A percentile compares a stretch with the other conserved stretches of the same genome.
Evolutionary conservation across 2,888 invertebrate genomes (phyloP).

Genomic region (Mythimna pallens): DNA sequence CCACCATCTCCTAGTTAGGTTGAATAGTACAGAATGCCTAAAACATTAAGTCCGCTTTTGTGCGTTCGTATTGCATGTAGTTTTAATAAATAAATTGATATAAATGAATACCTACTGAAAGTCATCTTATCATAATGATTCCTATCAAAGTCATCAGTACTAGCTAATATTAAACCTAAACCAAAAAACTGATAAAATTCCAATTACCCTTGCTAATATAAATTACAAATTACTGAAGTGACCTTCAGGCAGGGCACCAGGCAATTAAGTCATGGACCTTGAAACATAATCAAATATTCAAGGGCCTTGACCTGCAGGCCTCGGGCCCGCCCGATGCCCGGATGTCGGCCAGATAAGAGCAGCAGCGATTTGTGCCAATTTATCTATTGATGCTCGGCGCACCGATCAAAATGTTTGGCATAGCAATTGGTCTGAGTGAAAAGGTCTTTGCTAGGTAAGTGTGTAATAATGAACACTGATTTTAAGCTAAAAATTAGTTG

Average conservation of each 20-base stretch:
- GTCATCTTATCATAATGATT: too few species aligned
- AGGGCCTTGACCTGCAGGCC: constrained; percentile 56
- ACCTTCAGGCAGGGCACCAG: constrained; percentile 21
- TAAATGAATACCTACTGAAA: too few species aligned
- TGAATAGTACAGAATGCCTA: too few species aligned
- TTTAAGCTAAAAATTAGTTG: too few species aligned
- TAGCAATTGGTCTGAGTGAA: constrained; percentile 10
- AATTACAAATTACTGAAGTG: constrained; percentile 30
- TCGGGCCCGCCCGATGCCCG: constrained; percentile 30
- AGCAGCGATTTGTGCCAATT: constrained; percentile 38
- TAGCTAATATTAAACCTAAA: not conserved
- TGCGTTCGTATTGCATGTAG: too few species aligned
- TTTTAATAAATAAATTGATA: too few species aligned
- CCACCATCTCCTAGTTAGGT: too few species aligned
- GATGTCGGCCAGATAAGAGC: constrained; percentile 53
- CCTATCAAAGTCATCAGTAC: constrained; percentile 4
- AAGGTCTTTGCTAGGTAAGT: not conserved
- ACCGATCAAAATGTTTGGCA: constrained; percentile 45
- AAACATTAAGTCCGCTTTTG: too few species aligned
- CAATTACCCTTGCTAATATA: constrained; percentile 18
- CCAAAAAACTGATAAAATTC: constrained; percentile 14
- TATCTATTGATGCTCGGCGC: constrained; percentile 33
- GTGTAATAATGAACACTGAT: not conserved
- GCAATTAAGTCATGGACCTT: constrained; percentile 41
- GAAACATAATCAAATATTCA: constrained; percentile 46